A percentile compares a stretch with the other conserved stretches of the same genome.
These are phyloP conservation scores for Lochmaea crataegi DNA, from an alignment of 2,888 invertebrate species.

Conservation along the genomic window DNA sequence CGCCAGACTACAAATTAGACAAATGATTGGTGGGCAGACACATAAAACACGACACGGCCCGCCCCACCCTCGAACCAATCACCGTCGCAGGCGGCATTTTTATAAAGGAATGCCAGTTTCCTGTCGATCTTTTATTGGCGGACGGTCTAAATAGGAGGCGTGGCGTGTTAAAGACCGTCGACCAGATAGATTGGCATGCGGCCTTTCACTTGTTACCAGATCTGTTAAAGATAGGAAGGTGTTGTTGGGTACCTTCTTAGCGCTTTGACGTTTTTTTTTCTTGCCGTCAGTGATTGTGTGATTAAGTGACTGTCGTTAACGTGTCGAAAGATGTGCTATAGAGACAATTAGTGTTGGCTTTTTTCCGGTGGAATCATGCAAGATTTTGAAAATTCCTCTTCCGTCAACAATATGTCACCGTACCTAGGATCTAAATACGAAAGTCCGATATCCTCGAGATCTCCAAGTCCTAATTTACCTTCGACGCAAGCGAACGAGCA, in stretches of 20 bases:
- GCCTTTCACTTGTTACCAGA: slow-evolving; percentile 64
- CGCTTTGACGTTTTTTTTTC: slow-evolving; percentile 41
- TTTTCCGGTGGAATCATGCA: slow-evolving; percentile 57
- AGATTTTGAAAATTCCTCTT: slow-evolving; percentile 61
- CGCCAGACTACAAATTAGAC: slow-evolving; percentile 59
- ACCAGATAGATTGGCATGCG: slow-evolving; percentile 56
- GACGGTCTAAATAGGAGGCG: slow-evolving; percentile 51
- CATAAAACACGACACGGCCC: slow-evolving; percentile 44
- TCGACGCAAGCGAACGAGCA: slow-evolving; percentile 61
- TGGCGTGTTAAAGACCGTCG: slow-evolving; percentile 53
- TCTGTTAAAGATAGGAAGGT: slow-evolving; percentile 60
- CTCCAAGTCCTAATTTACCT: slow-evolving; percentile 67
- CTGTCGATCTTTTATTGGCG: slow-evolving; percentile 49
- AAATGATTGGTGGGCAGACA: slow-evolving; percentile 59
- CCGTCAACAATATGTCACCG: slow-evolving; percentile 61
- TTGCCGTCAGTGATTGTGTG: slow-evolving; percentile 34
- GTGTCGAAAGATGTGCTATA: slow-evolving; percentile 41
- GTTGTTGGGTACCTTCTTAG: slow-evolving; percentile 49
- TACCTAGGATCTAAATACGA: slow-evolving; percentile 62
- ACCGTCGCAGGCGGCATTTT: slow-evolving; percentile 50
- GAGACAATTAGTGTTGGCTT: slow-evolving; percentile 34
- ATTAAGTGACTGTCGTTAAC: slow-evolving; percentile 36
- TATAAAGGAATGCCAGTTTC: slow-evolving; percentile 50
- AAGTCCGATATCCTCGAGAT: slow-evolving; percentile 63
- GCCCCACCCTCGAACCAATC: slow-evolving; percentile 55